Percentiles rank a stretch among this genome's conserved stretches.
Evolutionary conservation across 1,140 invertebrate genomes (phyloP).

Genomic region (Brachionus asplanchnoidis): DNA sequence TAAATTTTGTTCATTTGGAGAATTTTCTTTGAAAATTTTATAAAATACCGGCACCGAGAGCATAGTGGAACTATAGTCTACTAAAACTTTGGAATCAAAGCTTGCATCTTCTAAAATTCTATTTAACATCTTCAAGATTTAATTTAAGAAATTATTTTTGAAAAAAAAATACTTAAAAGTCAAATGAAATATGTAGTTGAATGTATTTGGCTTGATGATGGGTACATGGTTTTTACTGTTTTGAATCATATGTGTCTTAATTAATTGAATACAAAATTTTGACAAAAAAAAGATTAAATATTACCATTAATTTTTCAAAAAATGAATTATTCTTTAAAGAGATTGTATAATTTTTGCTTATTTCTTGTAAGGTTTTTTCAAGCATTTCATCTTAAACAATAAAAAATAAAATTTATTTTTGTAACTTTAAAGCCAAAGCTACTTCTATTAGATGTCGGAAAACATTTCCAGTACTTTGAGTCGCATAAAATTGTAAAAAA

Average conservation of each 20-base stretch:
- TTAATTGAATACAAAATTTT: not conserved
- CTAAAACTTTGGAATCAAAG: not conserved
- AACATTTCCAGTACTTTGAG: slow-evolving; percentile 11
- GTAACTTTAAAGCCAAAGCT: not conserved
- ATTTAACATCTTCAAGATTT: not conserved
- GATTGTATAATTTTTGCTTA: slow-evolving; percentile 9
- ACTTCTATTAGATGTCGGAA: slow-evolving; percentile 6
- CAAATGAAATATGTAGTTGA: not conserved
- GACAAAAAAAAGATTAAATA: not conserved
- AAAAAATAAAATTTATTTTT: not conserved
- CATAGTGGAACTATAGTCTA: not conserved
- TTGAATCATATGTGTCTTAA: not conserved
- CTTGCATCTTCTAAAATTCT: not conserved
- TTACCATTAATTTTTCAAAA: not conserved
- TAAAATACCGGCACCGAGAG: not conserved
- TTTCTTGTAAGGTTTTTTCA: slow-evolving; percentile 20
- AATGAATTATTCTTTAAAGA: not conserved
- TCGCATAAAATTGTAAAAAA: not conserved
- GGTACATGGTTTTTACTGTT: not conserved
- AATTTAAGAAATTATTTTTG: not conserved
- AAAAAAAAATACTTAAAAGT: not conserved
- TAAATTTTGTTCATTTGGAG: not conserved
- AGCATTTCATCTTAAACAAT: slow-evolving; percentile 4
- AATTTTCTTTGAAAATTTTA: slow-evolving; percentile 2
- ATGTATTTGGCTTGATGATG: not conserved